A percentile compares a stretch with the other conserved stretches of the same genome.
These are phyloP conservation scores for Augochlorella aurata DNA, from an alignment of 2,888 invertebrate species.

Conservation along the genomic window DNA sequence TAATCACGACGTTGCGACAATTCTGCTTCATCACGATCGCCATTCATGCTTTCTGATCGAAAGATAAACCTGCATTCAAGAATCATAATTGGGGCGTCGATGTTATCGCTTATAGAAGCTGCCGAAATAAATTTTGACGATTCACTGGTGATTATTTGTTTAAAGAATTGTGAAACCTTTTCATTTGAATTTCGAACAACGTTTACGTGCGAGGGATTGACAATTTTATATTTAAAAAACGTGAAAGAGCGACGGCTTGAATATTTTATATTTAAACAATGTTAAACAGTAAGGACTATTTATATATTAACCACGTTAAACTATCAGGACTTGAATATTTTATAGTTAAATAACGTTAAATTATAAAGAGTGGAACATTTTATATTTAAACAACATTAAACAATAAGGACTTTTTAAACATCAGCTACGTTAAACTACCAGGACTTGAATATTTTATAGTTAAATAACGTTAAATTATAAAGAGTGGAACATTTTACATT, in stretches of 20 bases:
- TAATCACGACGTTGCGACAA: neutral
- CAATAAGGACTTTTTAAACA: neutral
- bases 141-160: neutral
- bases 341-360: no score
- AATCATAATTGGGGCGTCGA: neutral
- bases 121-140: neutral
- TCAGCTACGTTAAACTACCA: no score
- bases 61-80: neutral
- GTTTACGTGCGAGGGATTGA: no score
- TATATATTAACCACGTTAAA: no score
- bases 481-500: no score
- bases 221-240: neutral
- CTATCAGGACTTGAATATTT: no score
- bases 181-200: no score
- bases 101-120: neutral
- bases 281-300: neutral
- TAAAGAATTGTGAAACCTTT: neutral
- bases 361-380: no score
- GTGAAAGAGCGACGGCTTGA: neutral
- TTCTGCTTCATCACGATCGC: neutral
- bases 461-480: no score
- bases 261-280: neutral
- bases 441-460: no score
- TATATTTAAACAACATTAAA: neutral
- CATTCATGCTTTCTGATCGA: slow-evolving; percentile 3